phyloP scores from a whole-genome alignment of 2,797 vertebrate species.

The Halcyon leucocephala region DNA sequence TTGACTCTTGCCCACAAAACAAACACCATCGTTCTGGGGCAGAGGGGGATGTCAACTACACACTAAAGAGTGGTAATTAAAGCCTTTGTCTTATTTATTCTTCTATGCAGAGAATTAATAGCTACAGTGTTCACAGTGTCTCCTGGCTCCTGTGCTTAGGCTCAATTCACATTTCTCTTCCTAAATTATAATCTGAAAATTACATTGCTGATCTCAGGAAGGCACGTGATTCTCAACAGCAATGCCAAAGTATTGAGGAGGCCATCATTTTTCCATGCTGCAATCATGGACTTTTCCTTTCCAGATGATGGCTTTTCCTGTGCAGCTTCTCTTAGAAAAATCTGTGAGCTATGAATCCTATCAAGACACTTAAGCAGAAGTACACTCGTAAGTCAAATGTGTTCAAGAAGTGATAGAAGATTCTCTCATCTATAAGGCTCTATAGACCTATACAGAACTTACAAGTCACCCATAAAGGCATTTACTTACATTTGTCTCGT shows the following conservation, averaged over 20 bases:
- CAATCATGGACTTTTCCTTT: not conserved
- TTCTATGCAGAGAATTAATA: slow-evolving; percentile 29
- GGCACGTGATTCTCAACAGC: not conserved
- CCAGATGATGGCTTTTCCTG: not conserved
- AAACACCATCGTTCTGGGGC: not conserved
- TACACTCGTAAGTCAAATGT: not conserved
- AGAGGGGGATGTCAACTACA: slow-evolving; percentile 16
- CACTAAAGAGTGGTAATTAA: slow-evolving; percentile 15
- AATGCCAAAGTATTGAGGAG: not conserved
- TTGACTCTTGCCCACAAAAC: not conserved
- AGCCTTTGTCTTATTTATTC: slow-evolving; percentile 20
- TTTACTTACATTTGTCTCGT: not conserved
- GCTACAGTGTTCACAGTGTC: not conserved
- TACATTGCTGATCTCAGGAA: not conserved
- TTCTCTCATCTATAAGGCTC: not conserved
- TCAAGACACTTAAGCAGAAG: not conserved
- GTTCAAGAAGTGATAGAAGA: not conserved
- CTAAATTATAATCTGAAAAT: slow-evolving; percentile 17
- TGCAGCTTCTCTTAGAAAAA: not conserved
- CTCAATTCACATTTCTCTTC: not conserved
- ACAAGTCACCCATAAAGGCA: not conserved
- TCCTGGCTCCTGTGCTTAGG: not conserved
- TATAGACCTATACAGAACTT: not conserved
- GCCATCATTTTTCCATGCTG: not conserved
- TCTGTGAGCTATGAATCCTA: accelerated